A percentile compares a stretch with the other conserved stretches of the same genome.
Evolutionary conservation across 2,888 invertebrate species (phyloP).

Genomic region (Petrolisthes manimaculis): DNA sequence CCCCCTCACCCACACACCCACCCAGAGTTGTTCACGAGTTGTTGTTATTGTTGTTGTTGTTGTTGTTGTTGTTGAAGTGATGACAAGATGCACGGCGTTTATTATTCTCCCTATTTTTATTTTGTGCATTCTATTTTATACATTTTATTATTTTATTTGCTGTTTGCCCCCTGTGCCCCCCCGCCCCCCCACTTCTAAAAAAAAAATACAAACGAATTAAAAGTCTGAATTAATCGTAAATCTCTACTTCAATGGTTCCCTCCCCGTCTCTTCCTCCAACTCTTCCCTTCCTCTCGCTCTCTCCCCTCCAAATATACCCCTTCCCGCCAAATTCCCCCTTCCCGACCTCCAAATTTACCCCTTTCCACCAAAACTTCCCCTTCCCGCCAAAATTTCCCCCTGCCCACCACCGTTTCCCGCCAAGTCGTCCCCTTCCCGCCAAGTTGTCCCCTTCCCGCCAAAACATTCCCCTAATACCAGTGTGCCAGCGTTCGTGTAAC

Average conservation of each 20-base stretch:
- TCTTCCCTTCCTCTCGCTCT: neutral
- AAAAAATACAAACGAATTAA: neutral
- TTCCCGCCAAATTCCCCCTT: neutral
- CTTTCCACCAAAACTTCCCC: neutral
- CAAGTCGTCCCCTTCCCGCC: neutral
- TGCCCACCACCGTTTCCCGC: neutral
- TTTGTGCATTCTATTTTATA: neutral
- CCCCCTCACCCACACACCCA: neutral
- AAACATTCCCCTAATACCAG: neutral
- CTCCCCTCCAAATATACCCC: neutral
- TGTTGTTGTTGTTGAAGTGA: neutral
- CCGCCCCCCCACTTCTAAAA: neutral
- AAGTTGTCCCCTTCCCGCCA: neutral
- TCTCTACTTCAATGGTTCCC: neutral
- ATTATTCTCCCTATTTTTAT: neutral
- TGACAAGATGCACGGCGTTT: neutral
- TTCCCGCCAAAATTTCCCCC: neutral
- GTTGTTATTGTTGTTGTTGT: neutral
- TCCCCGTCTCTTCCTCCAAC: neutral
- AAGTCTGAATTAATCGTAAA: neutral
- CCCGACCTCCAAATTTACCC: neutral
- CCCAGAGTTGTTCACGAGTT: neutral
- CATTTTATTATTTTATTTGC: neutral
- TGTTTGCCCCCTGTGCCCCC: neutral
- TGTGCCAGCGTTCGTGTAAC: slow-evolving; percentile 4